Percentiles rank a stretch among this genome's conserved stretches.
Conservation (phyloP, 2,888 invertebrate genomes). For the Dasysyrphus tricinctus region DNA sequence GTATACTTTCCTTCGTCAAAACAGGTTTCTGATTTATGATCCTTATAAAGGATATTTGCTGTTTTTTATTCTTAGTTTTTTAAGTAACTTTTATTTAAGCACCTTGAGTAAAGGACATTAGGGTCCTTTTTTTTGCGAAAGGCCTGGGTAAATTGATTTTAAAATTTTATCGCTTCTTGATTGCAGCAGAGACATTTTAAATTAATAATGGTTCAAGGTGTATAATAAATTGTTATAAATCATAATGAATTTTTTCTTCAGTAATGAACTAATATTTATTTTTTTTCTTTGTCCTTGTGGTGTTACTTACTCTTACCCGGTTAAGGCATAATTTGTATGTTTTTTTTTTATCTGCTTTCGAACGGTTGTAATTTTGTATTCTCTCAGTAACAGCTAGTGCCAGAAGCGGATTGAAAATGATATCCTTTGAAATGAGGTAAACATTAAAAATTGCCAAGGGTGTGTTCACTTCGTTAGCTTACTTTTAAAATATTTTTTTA, state of each 20-base stretch:
- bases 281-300: not conserved
- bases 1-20: not conserved
- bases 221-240: constrained; percentile 42
- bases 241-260: constrained; percentile 43
- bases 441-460: not conserved
- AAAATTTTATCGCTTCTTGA: constrained; percentile 54
- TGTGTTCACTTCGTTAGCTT: no score
- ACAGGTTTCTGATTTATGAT: not conserved
- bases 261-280: constrained; percentile 19
- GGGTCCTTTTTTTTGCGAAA: not conserved
- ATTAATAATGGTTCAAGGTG: constrained; percentile 28
- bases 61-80: not conserved
- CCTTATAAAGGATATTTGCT: not conserved
- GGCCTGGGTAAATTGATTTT: constrained; percentile 20
- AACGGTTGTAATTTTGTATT: not conserved
- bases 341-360: not conserved
- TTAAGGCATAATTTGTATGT: not conserved
- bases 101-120: not conserved
- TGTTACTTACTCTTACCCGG: not conserved
- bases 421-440: not conserved
- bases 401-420: not conserved
- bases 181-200: constrained; percentile 44
- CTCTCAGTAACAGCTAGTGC: not conserved
- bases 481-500: not conserved
- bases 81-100: not conserved